phyloP scores from a whole-genome alignment of 2,113 vertebrate genomes.

The Ibidorhyncha struthersii region DNA sequence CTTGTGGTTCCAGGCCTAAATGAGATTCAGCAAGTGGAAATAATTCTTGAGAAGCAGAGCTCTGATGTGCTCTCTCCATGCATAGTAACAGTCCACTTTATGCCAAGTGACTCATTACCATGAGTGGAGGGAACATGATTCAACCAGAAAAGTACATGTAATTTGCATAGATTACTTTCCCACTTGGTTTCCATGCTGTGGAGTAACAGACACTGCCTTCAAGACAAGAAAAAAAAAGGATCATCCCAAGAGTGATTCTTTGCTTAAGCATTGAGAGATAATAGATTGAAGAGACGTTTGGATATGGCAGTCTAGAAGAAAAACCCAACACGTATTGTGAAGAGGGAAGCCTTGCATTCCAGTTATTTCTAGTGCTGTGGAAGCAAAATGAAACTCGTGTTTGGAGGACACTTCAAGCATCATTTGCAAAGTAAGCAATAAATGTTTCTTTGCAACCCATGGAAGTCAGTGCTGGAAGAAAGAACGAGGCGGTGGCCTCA shows the following conservation, averaged over 20 bases:
- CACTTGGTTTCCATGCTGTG: slow-evolving; percentile 23
- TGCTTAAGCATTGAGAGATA: neutral
- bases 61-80: slow-evolving; percentile 37
- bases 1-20: neutral
- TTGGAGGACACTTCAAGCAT: neutral
- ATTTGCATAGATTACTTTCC: slow-evolving; percentile 61
- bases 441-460: neutral
- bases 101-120: slow-evolving; percentile 53
- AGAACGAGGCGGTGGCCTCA: neutral
- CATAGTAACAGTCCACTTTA: slow-evolving; percentile 38
- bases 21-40: slow-evolving; percentile 31
- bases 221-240: neutral
- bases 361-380: neutral
- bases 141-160: slow-evolving; percentile 45
- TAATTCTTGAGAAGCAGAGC: slow-evolving; percentile 26
- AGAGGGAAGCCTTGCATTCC: neutral
- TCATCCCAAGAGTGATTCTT: neutral
- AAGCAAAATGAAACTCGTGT: neutral
- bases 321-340: neutral
- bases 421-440: neutral
- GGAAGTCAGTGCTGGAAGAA: neutral
- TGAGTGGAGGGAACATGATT: slow-evolving; percentile 43
- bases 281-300: neutral
- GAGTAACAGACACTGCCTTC: neutral
- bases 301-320: neutral